phyloP scores from a whole-genome alignment of 2,113 vertebrate genomes.

The Sminthopsis crassicaudata region DNA sequence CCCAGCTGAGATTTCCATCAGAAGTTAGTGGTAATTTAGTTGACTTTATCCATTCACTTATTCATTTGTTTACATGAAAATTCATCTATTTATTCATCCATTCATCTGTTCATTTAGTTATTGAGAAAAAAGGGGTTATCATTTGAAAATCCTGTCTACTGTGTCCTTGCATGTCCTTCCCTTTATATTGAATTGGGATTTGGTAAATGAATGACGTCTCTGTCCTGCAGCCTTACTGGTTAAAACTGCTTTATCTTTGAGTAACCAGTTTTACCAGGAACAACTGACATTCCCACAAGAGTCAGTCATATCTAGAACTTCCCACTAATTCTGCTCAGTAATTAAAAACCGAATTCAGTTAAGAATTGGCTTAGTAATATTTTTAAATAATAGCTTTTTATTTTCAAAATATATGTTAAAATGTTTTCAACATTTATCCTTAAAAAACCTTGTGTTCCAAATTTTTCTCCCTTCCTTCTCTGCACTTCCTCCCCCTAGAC shows the following conservation, averaged over 20 bases:
- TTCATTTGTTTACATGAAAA: too few species aligned
- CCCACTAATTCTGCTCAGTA: neutral
- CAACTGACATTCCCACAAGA: neutral
- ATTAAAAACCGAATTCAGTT: too few species aligned
- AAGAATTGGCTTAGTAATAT: neutral
- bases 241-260: slow-evolving; percentile 10
- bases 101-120: neutral
- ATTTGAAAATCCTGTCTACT: slow-evolving; percentile 41
- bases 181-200: neutral
- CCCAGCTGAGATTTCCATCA: neutral
- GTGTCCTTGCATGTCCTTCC: neutral
- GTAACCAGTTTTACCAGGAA: slow-evolving; percentile 4
- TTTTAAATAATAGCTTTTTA: neutral
- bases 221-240: neutral
- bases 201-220: slow-evolving; percentile 17
- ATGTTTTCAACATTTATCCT: too few species aligned
- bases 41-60: neutral
- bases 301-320: neutral
- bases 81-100: too few species aligned
- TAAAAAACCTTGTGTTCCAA: too few species aligned
- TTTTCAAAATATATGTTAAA: neutral
- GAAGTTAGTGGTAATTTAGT: neutral
- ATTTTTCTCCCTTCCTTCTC: too few species aligned
- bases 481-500: too few species aligned
- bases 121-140: neutral